Evolutionary conservation across 2,888 invertebrate genomes (phyloP).

Genomic region (Electrophaes corylata): DNA sequence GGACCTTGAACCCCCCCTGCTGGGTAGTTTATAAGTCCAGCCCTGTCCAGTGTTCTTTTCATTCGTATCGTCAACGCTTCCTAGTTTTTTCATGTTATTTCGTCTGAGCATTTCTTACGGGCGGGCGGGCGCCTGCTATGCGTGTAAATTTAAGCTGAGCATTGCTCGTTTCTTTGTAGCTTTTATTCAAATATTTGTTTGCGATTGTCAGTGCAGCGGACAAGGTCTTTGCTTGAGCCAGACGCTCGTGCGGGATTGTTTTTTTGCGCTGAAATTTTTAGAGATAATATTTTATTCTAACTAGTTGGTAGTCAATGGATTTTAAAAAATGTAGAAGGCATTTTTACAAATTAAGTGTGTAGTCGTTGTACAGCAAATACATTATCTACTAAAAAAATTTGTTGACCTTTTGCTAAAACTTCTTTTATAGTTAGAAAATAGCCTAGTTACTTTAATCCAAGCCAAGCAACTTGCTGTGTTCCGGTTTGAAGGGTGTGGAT

Average conservation of each 20-base stretch:
- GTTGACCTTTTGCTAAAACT: no score
- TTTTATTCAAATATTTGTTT: slow-evolving; percentile 60
- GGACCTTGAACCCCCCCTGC: background rate
- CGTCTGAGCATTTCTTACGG: slow-evolving; percentile 63
- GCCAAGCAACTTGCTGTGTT: no score
- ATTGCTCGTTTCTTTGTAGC: slow-evolving; percentile 53
- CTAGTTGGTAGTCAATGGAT: background rate
- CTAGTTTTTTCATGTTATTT: slow-evolving; percentile 71
- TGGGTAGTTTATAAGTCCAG: background rate
- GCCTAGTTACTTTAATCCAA: no score
- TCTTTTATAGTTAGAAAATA: no score
- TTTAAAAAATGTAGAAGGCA: background rate
- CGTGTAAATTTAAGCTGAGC: slow-evolving; percentile 74
- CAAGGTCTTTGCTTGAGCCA: slow-evolving; percentile 22
- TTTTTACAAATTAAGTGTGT: no score
- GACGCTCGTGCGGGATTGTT: slow-evolving; percentile 6
- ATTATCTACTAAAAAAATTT: no score
- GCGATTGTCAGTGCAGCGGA: slow-evolving; percentile 50
- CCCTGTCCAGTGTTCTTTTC: slow-evolving; percentile 60
- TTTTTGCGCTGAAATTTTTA: background rate
- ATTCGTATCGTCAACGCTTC: slow-evolving; percentile 70
- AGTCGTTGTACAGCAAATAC: no score
- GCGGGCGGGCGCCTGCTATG: slow-evolving; percentile 67
- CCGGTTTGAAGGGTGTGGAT: no score
- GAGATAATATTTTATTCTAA: background rate